Base-by-base conservation (phyloP, 2,113 vertebrate species). In the Chauna torquata region DNA sequence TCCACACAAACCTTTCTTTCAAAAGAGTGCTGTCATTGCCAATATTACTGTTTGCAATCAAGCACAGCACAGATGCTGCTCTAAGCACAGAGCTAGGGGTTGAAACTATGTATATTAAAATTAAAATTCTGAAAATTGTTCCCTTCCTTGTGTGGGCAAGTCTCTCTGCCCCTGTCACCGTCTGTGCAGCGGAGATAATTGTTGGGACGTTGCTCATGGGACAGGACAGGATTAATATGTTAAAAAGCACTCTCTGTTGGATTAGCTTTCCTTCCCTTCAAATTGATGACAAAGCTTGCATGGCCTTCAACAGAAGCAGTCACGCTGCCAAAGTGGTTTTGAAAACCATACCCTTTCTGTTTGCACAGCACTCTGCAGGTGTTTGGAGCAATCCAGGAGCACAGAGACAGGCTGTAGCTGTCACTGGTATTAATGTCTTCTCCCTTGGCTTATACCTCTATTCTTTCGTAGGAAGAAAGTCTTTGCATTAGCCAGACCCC, bases 401-500 rank as follows among this genome's bases (percentile, higher is more conserved):
- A 23, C 19, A 17, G 10, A 14, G 14, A 38, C 12, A 30, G n/a
- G n/a, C 61, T 9, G 17, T 2, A 1, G 4, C 75, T n/a, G 49
- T 65, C 30, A 1, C 49, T 6, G 28, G 5, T 16, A 7, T 34
- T 17, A 8, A 2, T 0, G 2, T 36, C 62, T 30, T 62, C 55
- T 59, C 30, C 66, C 72, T 47, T 19, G 0, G 42, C 36, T 70
- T 50, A 1, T 2, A 24, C 40, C 27, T 32, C 42, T 42, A 17
- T 42, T 58, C 23, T 36, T 25, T 5, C 22, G 13, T 32, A 28
- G 66, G 9, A 25, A 11, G 49, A 16, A 42, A 52, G 8, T 23
- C 15, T 50, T 25, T 30, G 16, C 7, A 5, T 47, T 7, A 27
- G 16, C 19, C 28, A 25, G 57, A 40, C 64, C 44, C 66, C 42